Percentiles rank a stretch among this genome's conserved stretches.
These are phyloP conservation scores for Lochmaea crataegi DNA, from an alignment of 2,888 invertebrate genomes.

Conservation along the genomic window DNA sequence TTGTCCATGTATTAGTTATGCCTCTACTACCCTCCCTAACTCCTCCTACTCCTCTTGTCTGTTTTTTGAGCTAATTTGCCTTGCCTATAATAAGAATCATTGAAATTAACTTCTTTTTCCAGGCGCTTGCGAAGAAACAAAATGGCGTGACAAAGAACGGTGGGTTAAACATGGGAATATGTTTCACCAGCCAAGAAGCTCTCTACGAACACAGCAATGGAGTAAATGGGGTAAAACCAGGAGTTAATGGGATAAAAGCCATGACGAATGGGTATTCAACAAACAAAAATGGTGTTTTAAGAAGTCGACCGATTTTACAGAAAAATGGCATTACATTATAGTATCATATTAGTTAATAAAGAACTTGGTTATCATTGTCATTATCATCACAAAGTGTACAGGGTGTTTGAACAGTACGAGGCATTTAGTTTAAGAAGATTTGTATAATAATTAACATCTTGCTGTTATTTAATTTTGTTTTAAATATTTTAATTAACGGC, in stretches of 20 bases:
- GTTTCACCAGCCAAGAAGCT: conserved; percentile 61
- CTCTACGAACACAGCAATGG: conserved; percentile 59
- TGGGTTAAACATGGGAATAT: conserved; percentile 55
- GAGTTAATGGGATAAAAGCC: conserved; percentile 57
- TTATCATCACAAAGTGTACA: conserved; percentile 40
- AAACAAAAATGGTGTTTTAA: conserved; percentile 61
- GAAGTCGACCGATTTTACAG: conserved; percentile 68
- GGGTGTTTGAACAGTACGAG: conserved; percentile 3
- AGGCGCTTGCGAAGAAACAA: conserved; percentile 24
- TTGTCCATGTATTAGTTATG: no score
- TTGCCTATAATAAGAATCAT: no score
- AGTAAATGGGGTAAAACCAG: conserved; percentile 57
- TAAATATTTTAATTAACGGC: neutral
- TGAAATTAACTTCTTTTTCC: neutral
- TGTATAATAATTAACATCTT: neutral
- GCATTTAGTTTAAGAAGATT: neutral
- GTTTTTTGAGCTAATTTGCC: no score
- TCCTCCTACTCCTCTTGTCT: no score
- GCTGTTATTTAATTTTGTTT: neutral
- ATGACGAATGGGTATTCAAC: conserved; percentile 68
- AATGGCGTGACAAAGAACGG: conserved; percentile 41
- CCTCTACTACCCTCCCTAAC: no score
- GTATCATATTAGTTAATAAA: conserved; percentile 13
- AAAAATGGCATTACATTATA: conserved; percentile 45
- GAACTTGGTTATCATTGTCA: conserved; percentile 23